Base-by-base conservation (phyloP, 2,113 vertebrate genomes). In the Gambusia affinis region DNA sequence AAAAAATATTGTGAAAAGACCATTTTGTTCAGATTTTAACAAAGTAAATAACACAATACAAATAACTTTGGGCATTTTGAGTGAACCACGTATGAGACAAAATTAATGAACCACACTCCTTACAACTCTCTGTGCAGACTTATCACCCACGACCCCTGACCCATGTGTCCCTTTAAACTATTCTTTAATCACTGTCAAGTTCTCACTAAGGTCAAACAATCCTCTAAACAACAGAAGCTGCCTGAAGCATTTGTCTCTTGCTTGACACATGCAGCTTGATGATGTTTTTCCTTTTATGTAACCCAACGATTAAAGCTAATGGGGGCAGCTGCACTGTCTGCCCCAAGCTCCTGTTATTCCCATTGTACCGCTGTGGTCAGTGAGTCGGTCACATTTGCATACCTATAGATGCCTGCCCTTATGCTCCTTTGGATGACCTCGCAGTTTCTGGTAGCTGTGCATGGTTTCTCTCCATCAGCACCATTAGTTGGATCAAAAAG, bases 351-450 rank as follows among this genome's bases (percentile, higher is more conserved):
- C 85, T 75, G 68, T 84, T 84, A 72, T 51, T 72, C 75, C 85
- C 35, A 87, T 92, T 92, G 87, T 92, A 79, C 80, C 75, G 78
- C 77, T 76, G 62, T 86, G 84, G 82, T 82, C 80, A 84, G 80
- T 76, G 82, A 82, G 79, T 60, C 71, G 68, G 84, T 76, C 80
- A 91, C 89, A 93, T 93, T 93, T 91, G 90, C 92, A 93, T 93
- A 81, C 82, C 87, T 87, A 92, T 90, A 87, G 91, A 85, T 82
- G 64, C 69, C 80, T 2, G 15, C 84, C 85, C 90, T 85, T 84
- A 80, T 83, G 77, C 71, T 64, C 83, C 83, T 68, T 80, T 76
- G 70, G 70, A 81, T 91, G 91, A 90, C 89, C 90, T 82, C 87
- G 35, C 12, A 31, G 5, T 60, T 70, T 72, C 82, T 86, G 73